phyloP scores from a whole-genome alignment of 2,113 vertebrate genomes.

The Dolichotis patagonum region DNA sequence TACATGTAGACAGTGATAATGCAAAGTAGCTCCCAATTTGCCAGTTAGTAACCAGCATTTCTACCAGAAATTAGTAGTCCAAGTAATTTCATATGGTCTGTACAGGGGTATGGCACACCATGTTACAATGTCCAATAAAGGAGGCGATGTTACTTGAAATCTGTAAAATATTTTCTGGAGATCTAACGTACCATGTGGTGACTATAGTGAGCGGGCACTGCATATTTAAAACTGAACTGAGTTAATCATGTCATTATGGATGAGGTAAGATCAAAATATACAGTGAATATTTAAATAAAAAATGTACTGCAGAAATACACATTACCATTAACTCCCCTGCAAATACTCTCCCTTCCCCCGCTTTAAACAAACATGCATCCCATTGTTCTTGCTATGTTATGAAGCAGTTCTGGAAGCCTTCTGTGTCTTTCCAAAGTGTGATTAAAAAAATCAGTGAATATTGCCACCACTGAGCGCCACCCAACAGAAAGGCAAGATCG shows the following conservation, averaged over 20 bases:
- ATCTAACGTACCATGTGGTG: not conserved
- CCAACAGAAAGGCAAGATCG: not conserved
- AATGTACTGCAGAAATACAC: not conserved
- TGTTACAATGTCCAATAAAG: not conserved
- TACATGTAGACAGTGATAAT: not conserved
- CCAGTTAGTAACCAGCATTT: not conserved
- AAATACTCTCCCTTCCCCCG: not conserved
- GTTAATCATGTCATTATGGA: not conserved
- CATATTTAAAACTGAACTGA: not conserved
- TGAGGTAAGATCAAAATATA: not conserved
- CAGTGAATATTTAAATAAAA: not conserved
- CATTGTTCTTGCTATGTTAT: not conserved
- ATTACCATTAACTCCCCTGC: not conserved
- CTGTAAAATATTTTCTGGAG: not conserved
- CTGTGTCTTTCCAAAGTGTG: not conserved
- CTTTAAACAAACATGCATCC: not conserved
- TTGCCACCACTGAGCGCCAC: not conserved
- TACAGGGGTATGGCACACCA: not conserved
- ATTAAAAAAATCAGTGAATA: not conserved
- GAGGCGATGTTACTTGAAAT: not conserved
- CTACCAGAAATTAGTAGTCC: not conserved
- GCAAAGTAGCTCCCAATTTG: not conserved
- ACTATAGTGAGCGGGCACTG: not conserved
- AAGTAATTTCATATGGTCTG: accelerated
- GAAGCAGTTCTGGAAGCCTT: not conserved